phyloP scores from a whole-genome alignment of 2,113 vertebrate species.

The Corythaeola cristata region DNA sequence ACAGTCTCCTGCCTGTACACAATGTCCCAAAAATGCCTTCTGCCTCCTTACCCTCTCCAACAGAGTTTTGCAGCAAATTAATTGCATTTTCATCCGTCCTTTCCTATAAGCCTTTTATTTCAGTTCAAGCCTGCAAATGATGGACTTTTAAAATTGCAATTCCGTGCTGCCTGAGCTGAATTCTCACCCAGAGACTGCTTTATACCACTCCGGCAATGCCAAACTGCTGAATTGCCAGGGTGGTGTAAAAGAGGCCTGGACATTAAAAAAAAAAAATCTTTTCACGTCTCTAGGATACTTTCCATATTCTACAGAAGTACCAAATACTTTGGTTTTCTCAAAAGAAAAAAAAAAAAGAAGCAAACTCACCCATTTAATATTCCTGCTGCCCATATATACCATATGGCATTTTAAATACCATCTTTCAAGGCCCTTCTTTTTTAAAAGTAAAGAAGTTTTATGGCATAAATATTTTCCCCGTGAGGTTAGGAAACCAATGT shows the following conservation, averaged over 20 bases:
- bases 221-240: neutral
- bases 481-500: slow-evolving; percentile 15
- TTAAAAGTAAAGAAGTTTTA: neutral
- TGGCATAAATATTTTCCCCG: neutral
- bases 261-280: neutral
- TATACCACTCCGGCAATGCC: neutral
- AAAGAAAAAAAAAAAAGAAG: neutral
- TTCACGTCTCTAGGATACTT: neutral
- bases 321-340: neutral
- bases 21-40: neutral
- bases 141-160: neutral
- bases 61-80: neutral
- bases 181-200: neutral
- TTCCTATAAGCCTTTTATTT: neutral
- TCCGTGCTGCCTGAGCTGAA: neutral
- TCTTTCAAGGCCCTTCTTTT: neutral
- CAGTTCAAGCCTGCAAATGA: neutral
- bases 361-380: neutral
- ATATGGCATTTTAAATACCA: neutral
- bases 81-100: neutral
- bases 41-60: neutral
- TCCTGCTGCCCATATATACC: neutral
- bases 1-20: neutral
- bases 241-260: neutral
- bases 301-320: neutral